Evolutionary conservation across 2,113 vertebrate genomes (phyloP).

Genomic region (Donacobius atricapilla): DNA sequence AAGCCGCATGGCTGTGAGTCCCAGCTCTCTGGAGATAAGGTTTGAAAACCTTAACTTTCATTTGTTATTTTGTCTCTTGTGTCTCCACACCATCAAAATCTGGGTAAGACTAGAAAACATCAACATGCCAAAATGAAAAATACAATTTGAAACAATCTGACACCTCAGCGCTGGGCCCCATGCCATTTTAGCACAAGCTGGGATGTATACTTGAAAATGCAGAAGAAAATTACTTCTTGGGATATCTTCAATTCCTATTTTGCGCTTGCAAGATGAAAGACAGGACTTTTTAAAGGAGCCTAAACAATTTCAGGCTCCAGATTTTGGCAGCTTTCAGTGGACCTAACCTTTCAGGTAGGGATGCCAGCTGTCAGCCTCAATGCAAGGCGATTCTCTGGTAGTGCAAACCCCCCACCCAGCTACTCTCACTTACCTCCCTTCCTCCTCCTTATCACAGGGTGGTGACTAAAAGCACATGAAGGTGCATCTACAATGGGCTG

Average conservation of each 20-base stretch:
- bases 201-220: not conserved
- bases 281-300: slow-evolving; percentile 26
- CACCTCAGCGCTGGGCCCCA: slow-evolving; percentile 25
- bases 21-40: not conserved
- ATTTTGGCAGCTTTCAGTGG: slow-evolving; percentile 36
- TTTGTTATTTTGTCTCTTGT: slow-evolving; percentile 19
- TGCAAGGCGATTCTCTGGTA: not conserved
- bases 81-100: not conserved
- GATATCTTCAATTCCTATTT: slow-evolving; percentile 50
- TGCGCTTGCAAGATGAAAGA: slow-evolving; percentile 34
- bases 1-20: not conserved
- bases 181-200: slow-evolving; percentile 33
- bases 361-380: slow-evolving; percentile 15
- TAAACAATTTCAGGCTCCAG: slow-evolving; percentile 38
- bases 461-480: not conserved
- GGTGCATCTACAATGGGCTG: not conserved
- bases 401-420: not conserved
- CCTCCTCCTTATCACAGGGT: not conserved
- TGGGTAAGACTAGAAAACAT: slow-evolving; percentile 30
- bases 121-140: slow-evolving; percentile 46
- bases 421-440: not conserved
- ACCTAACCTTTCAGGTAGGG: not conserved
- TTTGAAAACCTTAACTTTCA: not conserved
- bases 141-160: slow-evolving; percentile 48
- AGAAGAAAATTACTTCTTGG: slow-evolving; percentile 29